Base-by-base conservation (phyloP, 2,888 invertebrate genomes). In the Cosmorhoe ocellata region DNA sequence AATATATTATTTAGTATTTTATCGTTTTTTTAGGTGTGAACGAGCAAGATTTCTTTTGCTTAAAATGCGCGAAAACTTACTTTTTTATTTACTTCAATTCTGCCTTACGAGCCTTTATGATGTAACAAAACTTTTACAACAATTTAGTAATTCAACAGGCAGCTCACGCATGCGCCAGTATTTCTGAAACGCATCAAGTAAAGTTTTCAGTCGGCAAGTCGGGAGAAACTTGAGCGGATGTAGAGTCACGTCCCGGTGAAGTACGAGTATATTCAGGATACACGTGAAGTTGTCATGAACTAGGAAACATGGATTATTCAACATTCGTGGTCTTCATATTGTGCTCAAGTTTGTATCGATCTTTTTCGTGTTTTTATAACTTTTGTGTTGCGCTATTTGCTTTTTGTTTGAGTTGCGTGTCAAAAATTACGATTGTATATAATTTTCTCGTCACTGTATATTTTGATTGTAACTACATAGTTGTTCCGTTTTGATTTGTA, bases 331-430 rank as follows among this genome's bases (percentile, higher is more conserved):
- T 85, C 53, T 75, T 84, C 51, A 73, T 86, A 67, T 62, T 85
- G 60, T 81, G 78, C 64, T 74, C 84, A 68, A 85, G 86, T 87
- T 75, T 54, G 84, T 84, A 84, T 77, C 48, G 57, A 65, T 69
- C 66, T 59, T 18, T 22, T 18, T 40, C 3, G 7, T 2, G 5
- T 22, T 24, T 11, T 22, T n/a, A 9, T 9, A 22, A 38, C 22
- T 27, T 36, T 36, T 27, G 3, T 28, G 13, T 26, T 24, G 38
- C 34, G 11, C 39, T 32, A 11, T 46, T 39, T 27, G 18, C 27
- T 27, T 38, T 24, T 57, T 57, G 48, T 61, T 63, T 64, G 66
- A 64, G 64, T 81, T 74, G 77, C 78, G 80, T 79, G 80, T 59
- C 59, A 37, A 62, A 77, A 64, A 76, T 78, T 66, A 59, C 32